phyloP scores from a whole-genome alignment of 1,140 invertebrate species.

The Condylostylus longicornis region DNA sequence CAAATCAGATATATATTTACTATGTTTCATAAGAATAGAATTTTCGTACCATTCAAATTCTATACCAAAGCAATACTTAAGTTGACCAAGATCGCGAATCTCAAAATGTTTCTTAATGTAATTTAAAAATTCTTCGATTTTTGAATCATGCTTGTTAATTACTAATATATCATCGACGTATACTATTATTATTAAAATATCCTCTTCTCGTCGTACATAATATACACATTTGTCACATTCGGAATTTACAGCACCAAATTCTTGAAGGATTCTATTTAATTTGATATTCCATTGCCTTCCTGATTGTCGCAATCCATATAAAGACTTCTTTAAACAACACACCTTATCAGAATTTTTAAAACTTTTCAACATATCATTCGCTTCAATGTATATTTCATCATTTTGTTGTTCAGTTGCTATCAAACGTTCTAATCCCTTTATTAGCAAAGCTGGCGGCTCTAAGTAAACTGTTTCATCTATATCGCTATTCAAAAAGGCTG shows the following conservation, averaged over 20 bases:
- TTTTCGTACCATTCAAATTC: background rate
- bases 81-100: background rate
- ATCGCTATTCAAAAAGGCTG: constrained; percentile 32
- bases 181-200: background rate
- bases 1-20: background rate
- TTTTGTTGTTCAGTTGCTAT: background rate
- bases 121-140: background rate
- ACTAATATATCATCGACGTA: background rate
- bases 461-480: constrained; percentile 29
- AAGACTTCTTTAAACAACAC: background rate
- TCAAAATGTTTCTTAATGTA: background rate
- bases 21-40: background rate
- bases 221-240: background rate
- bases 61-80: background rate
- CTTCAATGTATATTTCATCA: no score
- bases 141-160: background rate
- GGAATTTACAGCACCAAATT: background rate
- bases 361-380: no score
- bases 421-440: background rate
- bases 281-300: background rate
- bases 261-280: background rate
- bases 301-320: background rate
- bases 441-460: constrained; percentile 14
- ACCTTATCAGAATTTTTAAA: no score
- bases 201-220: background rate